These are phyloP conservation scores for Ptychoptera contaminata DNA, from an alignment of 2,888 invertebrate genomes.

Conservation along the genomic window DNA sequence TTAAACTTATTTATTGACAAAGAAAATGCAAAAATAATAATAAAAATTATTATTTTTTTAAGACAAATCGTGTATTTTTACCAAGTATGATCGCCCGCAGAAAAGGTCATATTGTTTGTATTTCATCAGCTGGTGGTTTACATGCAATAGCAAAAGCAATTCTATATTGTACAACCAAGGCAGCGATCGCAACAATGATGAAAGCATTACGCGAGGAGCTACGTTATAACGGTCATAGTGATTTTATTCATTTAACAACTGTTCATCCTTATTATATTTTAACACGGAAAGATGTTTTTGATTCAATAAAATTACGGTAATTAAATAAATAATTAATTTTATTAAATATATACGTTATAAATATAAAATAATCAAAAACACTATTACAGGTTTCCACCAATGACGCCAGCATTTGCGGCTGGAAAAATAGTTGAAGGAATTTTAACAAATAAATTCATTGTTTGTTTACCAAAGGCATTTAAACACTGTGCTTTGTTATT, in stretches of 20 bases:
- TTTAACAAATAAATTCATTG: constrained; percentile 7
- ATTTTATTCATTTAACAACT: constrained; percentile 14
- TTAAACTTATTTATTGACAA: too few species aligned
- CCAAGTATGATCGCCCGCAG: constrained; percentile 30
- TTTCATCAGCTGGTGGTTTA: constrained; percentile 19
- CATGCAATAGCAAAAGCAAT: constrained; percentile 21
- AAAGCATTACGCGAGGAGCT: constrained; percentile 15
- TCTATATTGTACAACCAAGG: constrained; percentile 32
- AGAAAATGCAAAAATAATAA: too few species aligned
- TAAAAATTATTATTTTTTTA: constrained; percentile 2
- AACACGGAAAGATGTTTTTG: constrained; percentile 21
- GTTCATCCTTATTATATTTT: constrained; percentile 32
- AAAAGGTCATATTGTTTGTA: constrained; percentile 31
- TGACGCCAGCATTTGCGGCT: constrained; percentile 10
- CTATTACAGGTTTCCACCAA: constrained; percentile 11
- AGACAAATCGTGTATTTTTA: constrained; percentile 31
- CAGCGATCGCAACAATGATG: constrained; percentile 32
- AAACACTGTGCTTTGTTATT: too few species aligned
- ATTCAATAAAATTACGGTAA: not conserved
- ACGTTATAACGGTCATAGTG: constrained; percentile 8
- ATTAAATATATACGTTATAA: not conserved
- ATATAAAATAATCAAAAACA: not conserved
- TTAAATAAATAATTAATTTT: not conserved
- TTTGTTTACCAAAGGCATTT: constrained; percentile 10
- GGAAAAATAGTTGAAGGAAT: constrained; percentile 11